Evolutionary conservation across 2,888 invertebrate genomes (phyloP).

Genomic region (Sipha maydis): DNA sequence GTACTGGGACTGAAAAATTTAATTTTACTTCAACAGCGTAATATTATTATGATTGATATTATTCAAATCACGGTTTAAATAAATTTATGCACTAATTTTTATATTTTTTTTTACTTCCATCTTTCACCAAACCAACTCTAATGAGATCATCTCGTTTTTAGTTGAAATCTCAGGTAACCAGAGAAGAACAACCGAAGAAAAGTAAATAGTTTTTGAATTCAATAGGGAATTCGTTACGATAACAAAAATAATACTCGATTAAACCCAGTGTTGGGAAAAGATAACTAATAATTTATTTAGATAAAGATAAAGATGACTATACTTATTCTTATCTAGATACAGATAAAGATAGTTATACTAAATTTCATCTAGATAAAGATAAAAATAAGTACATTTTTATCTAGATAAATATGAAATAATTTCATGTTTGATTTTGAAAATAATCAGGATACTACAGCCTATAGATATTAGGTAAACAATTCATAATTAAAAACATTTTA

Average conservation of each 20-base stretch:
- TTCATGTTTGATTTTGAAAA: no score
- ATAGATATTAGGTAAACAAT: no score
- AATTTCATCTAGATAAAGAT: no score
- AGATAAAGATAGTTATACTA: no score
- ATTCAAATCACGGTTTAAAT: slow-evolving; percentile 53
- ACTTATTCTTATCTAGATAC: no score
- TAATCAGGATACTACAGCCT: no score
- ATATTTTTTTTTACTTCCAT: background rate
- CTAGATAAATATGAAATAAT: no score
- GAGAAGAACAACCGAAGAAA: background rate
- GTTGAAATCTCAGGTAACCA: slow-evolving; percentile 20
- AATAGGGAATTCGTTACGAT: slow-evolving; percentile 4
- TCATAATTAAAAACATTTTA: no score
- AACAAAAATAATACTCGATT: slow-evolving; percentile 29
- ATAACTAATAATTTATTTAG: no score
- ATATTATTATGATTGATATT: slow-evolving; percentile 50
- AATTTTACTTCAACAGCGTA: slow-evolving; percentile 19
- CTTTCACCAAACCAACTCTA: slow-evolving; percentile 20
- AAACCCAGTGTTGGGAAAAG: no score
- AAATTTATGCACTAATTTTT: slow-evolving; percentile 3
- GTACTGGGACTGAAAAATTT: slow-evolving; percentile 5
- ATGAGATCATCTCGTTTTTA: slow-evolving; percentile 52
- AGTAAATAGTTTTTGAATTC: slow-evolving; percentile 12
- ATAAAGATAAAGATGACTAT: no score
- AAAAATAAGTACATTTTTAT: no score